Conservation (phyloP, 2,888 invertebrate species). For the Automeris io region DNA sequence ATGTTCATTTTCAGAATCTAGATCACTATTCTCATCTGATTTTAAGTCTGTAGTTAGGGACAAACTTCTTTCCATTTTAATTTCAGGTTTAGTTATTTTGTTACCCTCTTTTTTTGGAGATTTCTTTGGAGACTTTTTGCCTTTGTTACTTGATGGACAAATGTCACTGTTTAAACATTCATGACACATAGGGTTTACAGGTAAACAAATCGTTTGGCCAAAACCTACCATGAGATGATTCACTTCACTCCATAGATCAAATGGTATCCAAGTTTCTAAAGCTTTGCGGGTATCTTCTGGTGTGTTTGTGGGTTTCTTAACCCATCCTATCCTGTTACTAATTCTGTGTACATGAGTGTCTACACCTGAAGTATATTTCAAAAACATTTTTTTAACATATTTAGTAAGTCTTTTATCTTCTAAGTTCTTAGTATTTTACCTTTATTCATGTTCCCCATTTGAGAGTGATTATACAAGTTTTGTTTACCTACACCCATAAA, state of each 20-base stretch:
- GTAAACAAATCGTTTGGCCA: constrained; percentile 94
- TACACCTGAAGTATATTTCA: constrained; percentile 87
- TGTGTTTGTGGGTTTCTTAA: constrained; percentile 82
- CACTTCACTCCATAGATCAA: constrained; percentile 88
- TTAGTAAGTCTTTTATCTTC: too few relatives aligned
- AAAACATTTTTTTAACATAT: too few relatives aligned
- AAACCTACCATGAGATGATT: constrained; percentile 97
- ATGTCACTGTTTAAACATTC: constrained; percentile 88
- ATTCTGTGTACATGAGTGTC: constrained; percentile 99
- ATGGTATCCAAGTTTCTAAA: constrained; percentile 93
- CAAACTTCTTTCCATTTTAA: constrained; percentile 4
- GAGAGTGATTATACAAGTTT: too few relatives aligned
- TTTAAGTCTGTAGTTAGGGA: neutral
- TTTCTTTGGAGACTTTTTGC: constrained; percentile 52
- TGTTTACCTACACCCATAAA: too few relatives aligned
- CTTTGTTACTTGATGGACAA: constrained; percentile 82
- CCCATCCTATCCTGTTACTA: constrained; percentile 93
- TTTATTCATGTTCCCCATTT: too few relatives aligned
- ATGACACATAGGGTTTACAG: constrained; percentile 87
- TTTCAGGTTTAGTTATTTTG: constrained; percentile 16
- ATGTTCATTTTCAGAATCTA: neutral
- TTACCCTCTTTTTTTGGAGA: constrained; percentile 34
- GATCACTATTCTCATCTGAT: neutral
- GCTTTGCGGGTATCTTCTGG: constrained; percentile 92
- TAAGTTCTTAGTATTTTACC: too few relatives aligned